Base-by-base conservation (phyloP, 2,113 vertebrate species). In the Syngnathus scovelli region DNA sequence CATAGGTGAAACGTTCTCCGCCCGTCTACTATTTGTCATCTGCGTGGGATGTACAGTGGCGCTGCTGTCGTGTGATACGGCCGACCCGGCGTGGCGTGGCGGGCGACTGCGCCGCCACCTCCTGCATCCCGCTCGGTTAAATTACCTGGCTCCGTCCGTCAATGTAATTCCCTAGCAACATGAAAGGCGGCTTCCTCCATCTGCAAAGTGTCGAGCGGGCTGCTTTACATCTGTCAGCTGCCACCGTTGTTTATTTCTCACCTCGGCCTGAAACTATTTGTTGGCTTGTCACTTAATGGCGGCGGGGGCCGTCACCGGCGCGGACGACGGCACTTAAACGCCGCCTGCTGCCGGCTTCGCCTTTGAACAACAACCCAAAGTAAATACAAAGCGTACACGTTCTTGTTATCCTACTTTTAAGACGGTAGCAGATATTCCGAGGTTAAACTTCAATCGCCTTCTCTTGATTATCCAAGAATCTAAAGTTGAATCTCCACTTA, bases 181-280 rank as follows among this genome's bases (percentile, higher is more conserved):
- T 83, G 66, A 87, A 81, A 86, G 68, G 71, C 61, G 68, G 64
- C 27, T 54, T 75, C 85, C 78, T 83, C 75, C 82, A 76, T 85
- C 76, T 85, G 72, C 71, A 85, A 71, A 74, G 70, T 76, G 75
- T 83, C 70, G 68, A 67, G 64, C 39, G 9, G 61, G 61, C 71
- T 75, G 68, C 49, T 66, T 66, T 80, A 76, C 85, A 87, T 83
- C 86, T 86, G 86, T 88, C 85, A 84, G 73, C 78, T 85, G 87
- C 84, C 85, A 83, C 65, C 76, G 73, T 77, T 83, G 81, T 87
- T 86, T 83, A 84, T 88, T 79, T 71, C 77, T 81, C 84, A 83
- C 77, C 74, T 84, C 51, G 74, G 78, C 81, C 79, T 77, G 59
- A 75, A 85, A 85, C 68, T 72, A 78, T 85, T 84, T 80, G 80